Evolutionary conservation across 2,888 invertebrate species (phyloP), one percentile per base, ranked within the genome.

Genomic region (Cosmopolites sordidus): DNA sequence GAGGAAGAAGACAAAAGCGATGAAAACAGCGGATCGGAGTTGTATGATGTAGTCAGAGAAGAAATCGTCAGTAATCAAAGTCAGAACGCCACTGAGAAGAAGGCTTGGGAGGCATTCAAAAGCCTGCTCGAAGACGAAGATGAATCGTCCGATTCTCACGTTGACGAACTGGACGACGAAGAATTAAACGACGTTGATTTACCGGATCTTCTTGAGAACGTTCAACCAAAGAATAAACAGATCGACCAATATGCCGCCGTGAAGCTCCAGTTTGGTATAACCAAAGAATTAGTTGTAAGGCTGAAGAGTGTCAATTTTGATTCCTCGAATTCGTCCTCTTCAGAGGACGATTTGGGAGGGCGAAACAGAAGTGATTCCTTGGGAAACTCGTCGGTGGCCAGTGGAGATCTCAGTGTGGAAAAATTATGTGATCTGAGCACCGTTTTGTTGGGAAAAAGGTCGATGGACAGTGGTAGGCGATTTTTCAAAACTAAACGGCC

Each of bases 1-100:
- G 3, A 22, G 3, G 22, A 22, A 5, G 8, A 8, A 22, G 22
- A 22, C 22, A 22, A 22, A 22, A 8, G 22, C 8, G 22, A 22
- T 22, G 22, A 22, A 3, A 22, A 22, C 22, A 22, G 22, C 22
- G 3, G 8, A 3, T 22, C 33, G 8, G 33, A 33, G n/a, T 12
- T 33, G 12, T 33, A 33, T 12, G 53, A 53, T 11, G 9, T 53
- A 8, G n/a, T 53, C 12, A 39, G 48, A 14, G 53, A 53, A 33
- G 53, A 53, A 9, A 43, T 43, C 4, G 22, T 17, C 2, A 46
- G 15, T 18, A 9, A 1, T 14, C 9, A 4, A 39, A 16, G 18
- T 3, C 15, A 1, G 29, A 42, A 6, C n/a, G 5, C 15, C 14
- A 22, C 17, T 12, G 29, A 5, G 11, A 48, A 48, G 17, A 43